Conservation (phyloP, 2,113 vertebrate genomes). For the Cyrtonyx montezumae region DNA sequence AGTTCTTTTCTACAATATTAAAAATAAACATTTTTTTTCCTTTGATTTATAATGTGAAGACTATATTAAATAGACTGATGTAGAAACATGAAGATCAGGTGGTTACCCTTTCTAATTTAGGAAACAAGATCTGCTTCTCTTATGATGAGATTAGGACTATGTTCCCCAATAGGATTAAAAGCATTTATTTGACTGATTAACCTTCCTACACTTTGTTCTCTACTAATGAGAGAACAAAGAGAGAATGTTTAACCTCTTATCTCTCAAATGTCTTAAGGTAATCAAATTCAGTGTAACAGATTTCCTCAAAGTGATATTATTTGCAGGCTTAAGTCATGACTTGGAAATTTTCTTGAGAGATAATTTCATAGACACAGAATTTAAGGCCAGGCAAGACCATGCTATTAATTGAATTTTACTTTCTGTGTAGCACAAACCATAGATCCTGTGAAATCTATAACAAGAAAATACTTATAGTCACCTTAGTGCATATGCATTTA, state of each 20-base stretch:
- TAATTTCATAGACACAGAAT: neutral
- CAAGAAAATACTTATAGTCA: neutral
- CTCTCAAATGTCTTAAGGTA: neutral
- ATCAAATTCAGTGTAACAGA: neutral
- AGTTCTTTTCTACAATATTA: neutral
- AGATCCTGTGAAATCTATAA: neutral
- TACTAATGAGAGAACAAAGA: neutral
- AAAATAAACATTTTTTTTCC: neutral
- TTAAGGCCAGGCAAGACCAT: neutral
- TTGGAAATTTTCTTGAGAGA: neutral
- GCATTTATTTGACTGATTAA: neutral
- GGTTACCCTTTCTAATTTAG: neutral
- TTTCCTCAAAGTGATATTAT: constrained; percentile 7
- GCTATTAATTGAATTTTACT: neutral
- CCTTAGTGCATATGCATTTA: neutral
- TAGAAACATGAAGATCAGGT: neutral
- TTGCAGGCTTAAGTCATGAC: neutral
- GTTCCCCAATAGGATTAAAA: neutral
- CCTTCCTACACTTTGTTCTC: neutral
- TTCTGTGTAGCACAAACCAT: neutral
- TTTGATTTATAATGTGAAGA: neutral
- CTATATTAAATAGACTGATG: accelerated
- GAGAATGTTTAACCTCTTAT: constrained; percentile 7
- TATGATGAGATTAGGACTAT: neutral
- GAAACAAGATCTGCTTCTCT: neutral